Percentiles rank a stretch among this genome's conserved stretches.
These are phyloP conservation scores for Steinernema feltiae DNA, from an alignment of 1,140 invertebrate genomes.

Conservation along the genomic window DNA sequence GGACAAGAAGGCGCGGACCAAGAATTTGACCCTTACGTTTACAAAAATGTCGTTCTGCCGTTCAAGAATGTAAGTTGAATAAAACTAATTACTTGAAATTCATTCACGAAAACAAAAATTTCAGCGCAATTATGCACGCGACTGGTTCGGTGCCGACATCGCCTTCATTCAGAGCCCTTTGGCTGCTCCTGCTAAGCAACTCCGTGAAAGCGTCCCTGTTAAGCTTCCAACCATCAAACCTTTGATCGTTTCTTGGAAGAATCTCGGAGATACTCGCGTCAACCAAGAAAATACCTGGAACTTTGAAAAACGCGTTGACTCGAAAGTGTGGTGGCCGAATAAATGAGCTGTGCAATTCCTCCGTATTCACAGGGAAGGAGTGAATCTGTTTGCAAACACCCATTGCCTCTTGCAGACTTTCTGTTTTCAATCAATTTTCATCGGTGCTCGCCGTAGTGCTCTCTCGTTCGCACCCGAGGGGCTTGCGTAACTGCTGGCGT, in stretches of 20 bases:
- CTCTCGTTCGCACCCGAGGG: background rate
- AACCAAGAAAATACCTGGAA: slow-evolving; percentile 41
- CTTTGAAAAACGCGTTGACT: slow-evolving; percentile 40
- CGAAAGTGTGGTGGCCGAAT: slow-evolving; percentile 44
- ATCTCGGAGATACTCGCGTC: slow-evolving; percentile 31
- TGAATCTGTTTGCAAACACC: no score
- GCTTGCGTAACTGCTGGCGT: background rate
- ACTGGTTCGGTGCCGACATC: slow-evolving; percentile 40
- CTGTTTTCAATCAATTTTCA: background rate
- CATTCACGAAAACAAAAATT: slow-evolving; percentile 21
- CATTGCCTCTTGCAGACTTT: no score
- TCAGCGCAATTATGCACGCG: slow-evolving; percentile 40
- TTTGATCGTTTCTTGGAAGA: slow-evolving; percentile 31
- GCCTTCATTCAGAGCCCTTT: slow-evolving; percentile 38
- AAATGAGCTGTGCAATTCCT: no score
- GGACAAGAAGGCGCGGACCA: slow-evolving; percentile 67
- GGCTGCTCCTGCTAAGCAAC: slow-evolving; percentile 35
- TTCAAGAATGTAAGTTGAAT: slow-evolving; percentile 31
- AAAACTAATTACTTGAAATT: background rate
- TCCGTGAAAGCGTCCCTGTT: slow-evolving; percentile 29
- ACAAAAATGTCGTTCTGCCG: slow-evolving; percentile 31
- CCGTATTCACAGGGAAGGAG: no score
- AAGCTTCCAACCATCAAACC: slow-evolving; percentile 38
- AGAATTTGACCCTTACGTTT: slow-evolving; percentile 74
- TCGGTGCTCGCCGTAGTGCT: background rate